Evolutionary conservation across 2,797 vertebrate genomes (phyloP).

Genomic region (Melanotaenia nigrans): DNA sequence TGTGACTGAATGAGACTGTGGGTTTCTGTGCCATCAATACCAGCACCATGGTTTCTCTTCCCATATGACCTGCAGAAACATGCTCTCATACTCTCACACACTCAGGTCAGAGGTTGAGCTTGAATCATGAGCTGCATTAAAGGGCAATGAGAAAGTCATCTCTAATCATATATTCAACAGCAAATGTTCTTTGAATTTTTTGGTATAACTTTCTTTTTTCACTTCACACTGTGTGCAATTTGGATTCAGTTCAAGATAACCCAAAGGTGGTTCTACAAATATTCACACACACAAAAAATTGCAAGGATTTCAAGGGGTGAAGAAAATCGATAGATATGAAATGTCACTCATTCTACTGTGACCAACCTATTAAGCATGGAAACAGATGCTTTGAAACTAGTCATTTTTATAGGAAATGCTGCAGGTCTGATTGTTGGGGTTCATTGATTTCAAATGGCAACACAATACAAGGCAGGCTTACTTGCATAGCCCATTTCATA

Average conservation of each 20-base stretch:
- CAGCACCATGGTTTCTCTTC: constrained; percentile 34
- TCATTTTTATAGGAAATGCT: background rate
- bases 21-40: constrained; percentile 13
- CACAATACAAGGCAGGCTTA: too few species aligned
- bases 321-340: background rate
- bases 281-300: too few species aligned
- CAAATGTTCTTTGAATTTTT: constrained; percentile 60
- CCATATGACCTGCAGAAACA: constrained; percentile 37
- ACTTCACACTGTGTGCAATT: background rate
- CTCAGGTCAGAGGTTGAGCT: constrained; percentile 42
- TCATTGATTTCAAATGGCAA: background rate
- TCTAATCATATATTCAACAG: constrained; percentile 33
- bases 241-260: too few species aligned
- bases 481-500: too few species aligned
- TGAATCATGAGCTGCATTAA: constrained; percentile 30
- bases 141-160: constrained; percentile 56
- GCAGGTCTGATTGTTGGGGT: background rate
- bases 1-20: background rate
- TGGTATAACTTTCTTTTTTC: constrained; percentile 61
- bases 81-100: constrained; percentile 9
- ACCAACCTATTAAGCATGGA: background rate
- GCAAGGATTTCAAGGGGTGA: background rate
- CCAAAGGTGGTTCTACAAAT: too few species aligned
- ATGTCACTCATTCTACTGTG: background rate
- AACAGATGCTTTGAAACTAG: too few species aligned